A percentile compares a stretch with the other conserved stretches of the same genome.
Evolutionary conservation across 2,797 vertebrate species (phyloP).

Genomic region (Eupleurogrammus muticus): DNA sequence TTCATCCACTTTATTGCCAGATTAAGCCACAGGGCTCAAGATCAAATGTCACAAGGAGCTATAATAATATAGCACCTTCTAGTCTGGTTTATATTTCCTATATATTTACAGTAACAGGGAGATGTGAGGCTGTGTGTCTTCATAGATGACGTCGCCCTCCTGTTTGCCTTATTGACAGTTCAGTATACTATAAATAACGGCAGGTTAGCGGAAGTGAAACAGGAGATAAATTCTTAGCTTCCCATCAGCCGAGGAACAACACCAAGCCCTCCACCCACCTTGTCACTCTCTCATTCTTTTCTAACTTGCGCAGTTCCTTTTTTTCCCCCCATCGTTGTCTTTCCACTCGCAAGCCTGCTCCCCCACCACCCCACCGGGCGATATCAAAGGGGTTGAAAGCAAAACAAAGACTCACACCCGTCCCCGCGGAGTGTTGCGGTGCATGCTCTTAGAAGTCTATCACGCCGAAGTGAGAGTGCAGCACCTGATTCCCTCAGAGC

Average conservation of each 20-base stretch:
- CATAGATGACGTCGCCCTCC: constrained; percentile 26
- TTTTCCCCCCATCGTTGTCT: neutral
- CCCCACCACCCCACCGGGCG: constrained; percentile 52
- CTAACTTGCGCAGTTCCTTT: constrained; percentile 17
- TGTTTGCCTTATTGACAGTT: constrained; percentile 20
- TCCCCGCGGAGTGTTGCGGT: constrained; percentile 45
- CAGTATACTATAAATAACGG: constrained; percentile 58
- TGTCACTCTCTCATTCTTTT: constrained; percentile 16
- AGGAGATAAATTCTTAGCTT: constrained; percentile 32
- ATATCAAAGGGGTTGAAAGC: constrained; percentile 70
- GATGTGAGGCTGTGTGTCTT: constrained; percentile 18
- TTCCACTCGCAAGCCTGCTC: constrained; percentile 42
- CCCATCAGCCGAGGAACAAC: constrained; percentile 29
- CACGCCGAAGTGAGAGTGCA: constrained; percentile 57
- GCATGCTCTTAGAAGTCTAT: constrained; percentile 59
- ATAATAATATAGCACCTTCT: constrained; percentile 25
- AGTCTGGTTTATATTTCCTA: constrained; percentile 21
- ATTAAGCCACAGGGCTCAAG: constrained; percentile 16
- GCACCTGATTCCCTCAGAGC: constrained; percentile 66
- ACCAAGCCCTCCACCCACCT: constrained; percentile 17
- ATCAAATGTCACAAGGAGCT: constrained; percentile 32
- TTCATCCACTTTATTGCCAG: neutral
- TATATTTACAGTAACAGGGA: constrained; percentile 27
- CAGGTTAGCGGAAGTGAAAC: constrained; percentile 37
- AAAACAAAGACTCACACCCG: constrained; percentile 73